These are phyloP conservation scores for Argyresthia albistria DNA, from an alignment of 2,888 invertebrate species.

Conservation along the genomic window DNA sequence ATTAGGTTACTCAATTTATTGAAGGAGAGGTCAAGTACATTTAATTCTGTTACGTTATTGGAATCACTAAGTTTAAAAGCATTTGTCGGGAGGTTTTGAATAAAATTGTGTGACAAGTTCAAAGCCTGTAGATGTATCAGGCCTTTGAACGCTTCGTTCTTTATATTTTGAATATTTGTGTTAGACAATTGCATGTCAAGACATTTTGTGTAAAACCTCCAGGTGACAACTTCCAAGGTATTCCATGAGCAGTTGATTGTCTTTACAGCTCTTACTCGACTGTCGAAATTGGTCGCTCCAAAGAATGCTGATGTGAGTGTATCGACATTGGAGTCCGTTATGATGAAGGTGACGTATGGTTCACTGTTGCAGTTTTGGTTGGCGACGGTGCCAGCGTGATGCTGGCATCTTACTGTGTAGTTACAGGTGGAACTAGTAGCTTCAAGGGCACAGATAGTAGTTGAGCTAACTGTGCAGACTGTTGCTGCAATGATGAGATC, in stretches of 20 bases:
- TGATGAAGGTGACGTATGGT: neutral
- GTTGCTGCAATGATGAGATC: too few relatives aligned
- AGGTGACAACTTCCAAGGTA: conserved; percentile 23
- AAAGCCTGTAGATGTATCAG: conserved; percentile 23
- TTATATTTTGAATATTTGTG: conserved; percentile 30
- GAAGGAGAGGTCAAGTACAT: conserved; percentile 35
- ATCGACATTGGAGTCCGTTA: neutral
- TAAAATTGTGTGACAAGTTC: conserved; percentile 39
- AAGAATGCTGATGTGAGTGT: conserved; percentile 23
- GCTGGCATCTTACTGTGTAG: neutral
- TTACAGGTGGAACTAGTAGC: neutral
- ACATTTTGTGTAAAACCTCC: conserved; percentile 36
- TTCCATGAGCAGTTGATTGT: conserved; percentile 31
- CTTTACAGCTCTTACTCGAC: conserved; percentile 33
- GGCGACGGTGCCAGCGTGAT: neutral
- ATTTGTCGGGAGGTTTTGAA: conserved; percentile 14
- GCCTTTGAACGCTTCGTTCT: conserved; percentile 30
- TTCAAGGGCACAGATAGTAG: neutral
- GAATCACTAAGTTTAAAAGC: conserved; percentile 14
- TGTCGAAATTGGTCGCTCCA: conserved; percentile 49
- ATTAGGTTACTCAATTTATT: conserved; percentile 29
- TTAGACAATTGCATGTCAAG: conserved; percentile 28
- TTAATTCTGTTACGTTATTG: conserved; percentile 24
- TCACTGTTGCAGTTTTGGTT: neutral
- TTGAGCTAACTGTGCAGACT: too few relatives aligned